Evolutionary conservation across 2,113 vertebrate species (phyloP).

Genomic region (Labrus mixtus): DNA sequence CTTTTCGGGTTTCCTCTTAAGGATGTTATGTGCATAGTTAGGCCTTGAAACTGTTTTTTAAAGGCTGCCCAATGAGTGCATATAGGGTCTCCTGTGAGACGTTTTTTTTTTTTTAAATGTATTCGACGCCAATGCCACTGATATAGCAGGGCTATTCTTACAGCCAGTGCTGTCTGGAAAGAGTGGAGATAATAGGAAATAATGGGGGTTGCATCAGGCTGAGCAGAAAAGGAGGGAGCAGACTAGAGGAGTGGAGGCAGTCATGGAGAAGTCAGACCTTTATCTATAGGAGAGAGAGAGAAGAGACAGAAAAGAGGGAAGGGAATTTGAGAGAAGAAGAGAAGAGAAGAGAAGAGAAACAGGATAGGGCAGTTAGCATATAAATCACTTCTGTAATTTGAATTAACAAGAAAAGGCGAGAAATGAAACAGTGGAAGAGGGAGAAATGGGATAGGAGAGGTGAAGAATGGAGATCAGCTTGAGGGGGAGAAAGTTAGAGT

Average conservation of each 20-base stretch:
- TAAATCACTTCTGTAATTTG: constrained; percentile 66
- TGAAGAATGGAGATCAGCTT: constrained; percentile 34
- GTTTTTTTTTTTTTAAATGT: constrained; percentile 55
- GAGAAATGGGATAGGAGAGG: constrained; percentile 42
- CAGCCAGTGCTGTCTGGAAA: constrained; percentile 65
- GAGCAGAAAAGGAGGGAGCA: constrained; percentile 72
- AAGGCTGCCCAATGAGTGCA: constrained; percentile 53
- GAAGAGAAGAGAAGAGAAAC: constrained; percentile 54
- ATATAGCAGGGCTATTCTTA: constrained; percentile 70
- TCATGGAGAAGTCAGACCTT: constrained; percentile 81
- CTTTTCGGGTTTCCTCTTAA: constrained; percentile 53
- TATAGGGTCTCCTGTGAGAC: constrained; percentile 40
- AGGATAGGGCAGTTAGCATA: constrained; percentile 76
- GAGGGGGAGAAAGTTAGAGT: constrained; percentile 55
- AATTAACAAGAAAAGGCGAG: constrained; percentile 66
- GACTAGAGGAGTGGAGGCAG: constrained; percentile 77
- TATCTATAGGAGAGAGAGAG: constrained; percentile 74
- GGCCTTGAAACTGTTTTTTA: constrained; percentile 68
- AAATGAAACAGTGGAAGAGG: constrained; percentile 58
- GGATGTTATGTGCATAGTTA: constrained; percentile 71
- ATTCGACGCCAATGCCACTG: constrained; percentile 58
- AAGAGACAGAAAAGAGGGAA: constrained; percentile 32
- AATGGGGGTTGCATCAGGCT: constrained; percentile 72
- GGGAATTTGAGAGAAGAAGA: constrained; percentile 30
- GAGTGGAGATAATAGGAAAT: constrained; percentile 69